These are phyloP conservation scores for Luperina nickerlii DNA, from an alignment of 2,888 invertebrate genomes.

Conservation along the genomic window DNA sequence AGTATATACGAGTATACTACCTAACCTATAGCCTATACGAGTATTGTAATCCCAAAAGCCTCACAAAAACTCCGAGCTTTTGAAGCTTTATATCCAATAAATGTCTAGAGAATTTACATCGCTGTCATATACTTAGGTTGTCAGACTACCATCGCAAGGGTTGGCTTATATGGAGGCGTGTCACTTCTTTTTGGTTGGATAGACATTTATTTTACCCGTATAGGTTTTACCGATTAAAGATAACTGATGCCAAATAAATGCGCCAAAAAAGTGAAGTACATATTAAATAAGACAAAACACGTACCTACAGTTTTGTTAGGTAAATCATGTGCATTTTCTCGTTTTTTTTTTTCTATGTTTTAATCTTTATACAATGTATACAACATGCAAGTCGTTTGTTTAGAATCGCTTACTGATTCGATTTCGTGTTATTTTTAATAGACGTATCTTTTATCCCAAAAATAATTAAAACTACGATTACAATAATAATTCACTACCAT, in stretches of 20 bases:
- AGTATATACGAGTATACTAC: too few species aligned
- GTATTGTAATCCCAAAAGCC: neutral
- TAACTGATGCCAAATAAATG: neutral
- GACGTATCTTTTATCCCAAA: too few species aligned
- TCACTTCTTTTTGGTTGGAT: slow-evolving; percentile 19
- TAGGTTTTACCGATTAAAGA: neutral
- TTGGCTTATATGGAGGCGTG: slow-evolving; percentile 10
- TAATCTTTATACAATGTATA: too few species aligned
- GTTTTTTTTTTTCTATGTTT: neutral
- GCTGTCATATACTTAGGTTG: slow-evolving; percentile 15
- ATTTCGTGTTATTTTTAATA: too few species aligned
- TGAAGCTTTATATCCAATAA: slow-evolving; percentile 18
- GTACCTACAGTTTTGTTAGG: neutral
- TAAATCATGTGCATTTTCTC: neutral
- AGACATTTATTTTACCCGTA: neutral
- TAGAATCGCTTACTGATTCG: too few species aligned
- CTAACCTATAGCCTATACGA: neutral
- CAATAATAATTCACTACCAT: too few species aligned
- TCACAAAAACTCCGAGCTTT: slow-evolving; percentile 10
- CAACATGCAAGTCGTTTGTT: too few species aligned
- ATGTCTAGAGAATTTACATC: slow-evolving; percentile 27
- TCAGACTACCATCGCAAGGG: slow-evolving; percentile 19
- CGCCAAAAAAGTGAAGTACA: neutral
- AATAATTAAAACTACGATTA: too few species aligned
- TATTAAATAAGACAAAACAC: neutral